Percentiles rank a stretch among this genome's conserved stretches.
Evolutionary conservation across 2,797 vertebrate species (phyloP).

Genomic region (Sebastiscus tertius): DNA sequence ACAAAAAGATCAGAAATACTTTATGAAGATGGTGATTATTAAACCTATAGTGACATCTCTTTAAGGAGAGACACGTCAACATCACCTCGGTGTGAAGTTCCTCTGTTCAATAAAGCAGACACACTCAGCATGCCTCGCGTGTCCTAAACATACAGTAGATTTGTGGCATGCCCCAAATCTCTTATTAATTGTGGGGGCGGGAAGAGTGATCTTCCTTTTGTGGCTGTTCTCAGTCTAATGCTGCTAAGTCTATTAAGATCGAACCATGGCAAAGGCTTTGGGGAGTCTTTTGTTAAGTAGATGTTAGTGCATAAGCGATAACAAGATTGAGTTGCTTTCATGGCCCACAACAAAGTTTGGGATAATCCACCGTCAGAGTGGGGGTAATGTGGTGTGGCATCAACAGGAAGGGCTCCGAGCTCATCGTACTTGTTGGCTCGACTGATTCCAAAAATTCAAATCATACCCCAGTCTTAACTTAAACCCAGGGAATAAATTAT

Average conservation of each 20-base stretch:
- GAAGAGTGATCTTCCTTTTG: slow-evolving; percentile 71
- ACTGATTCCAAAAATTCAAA: slow-evolving; percentile 25
- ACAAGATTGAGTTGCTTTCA: slow-evolving; percentile 78
- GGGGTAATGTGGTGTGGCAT: slow-evolving; percentile 36
- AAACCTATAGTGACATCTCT: background rate
- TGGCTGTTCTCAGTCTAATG: slow-evolving; percentile 71
- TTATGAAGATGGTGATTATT: background rate
- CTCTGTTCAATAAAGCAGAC: slow-evolving; percentile 32
- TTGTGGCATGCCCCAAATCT: slow-evolving; percentile 67
- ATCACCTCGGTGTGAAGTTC: slow-evolving; percentile 18
- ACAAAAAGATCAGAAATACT: background rate
- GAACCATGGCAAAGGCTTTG: slow-evolving; percentile 75
- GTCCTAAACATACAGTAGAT: slow-evolving; percentile 67
- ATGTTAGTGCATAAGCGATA: slow-evolving; percentile 74
- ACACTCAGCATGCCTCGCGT: slow-evolving; percentile 48
- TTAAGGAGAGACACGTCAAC: background rate
- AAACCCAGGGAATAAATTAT: slow-evolving; percentile 27
- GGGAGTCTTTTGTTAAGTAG: slow-evolving; percentile 72
- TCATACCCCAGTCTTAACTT: slow-evolving; percentile 2
- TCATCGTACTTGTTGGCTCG: slow-evolving; percentile 30
- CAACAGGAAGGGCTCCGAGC: slow-evolving; percentile 31
- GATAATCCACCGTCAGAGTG: slow-evolving; percentile 69
- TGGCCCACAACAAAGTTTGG: slow-evolving; percentile 72
- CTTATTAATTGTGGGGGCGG: slow-evolving; percentile 75
- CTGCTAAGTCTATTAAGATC: slow-evolving; percentile 78